Percentiles rank a stretch among this genome's conserved stretches.
These are phyloP conservation scores for Brachionus calyciflorus DNA, from an alignment of 1,140 invertebrate species.

Conservation along the genomic window DNA sequence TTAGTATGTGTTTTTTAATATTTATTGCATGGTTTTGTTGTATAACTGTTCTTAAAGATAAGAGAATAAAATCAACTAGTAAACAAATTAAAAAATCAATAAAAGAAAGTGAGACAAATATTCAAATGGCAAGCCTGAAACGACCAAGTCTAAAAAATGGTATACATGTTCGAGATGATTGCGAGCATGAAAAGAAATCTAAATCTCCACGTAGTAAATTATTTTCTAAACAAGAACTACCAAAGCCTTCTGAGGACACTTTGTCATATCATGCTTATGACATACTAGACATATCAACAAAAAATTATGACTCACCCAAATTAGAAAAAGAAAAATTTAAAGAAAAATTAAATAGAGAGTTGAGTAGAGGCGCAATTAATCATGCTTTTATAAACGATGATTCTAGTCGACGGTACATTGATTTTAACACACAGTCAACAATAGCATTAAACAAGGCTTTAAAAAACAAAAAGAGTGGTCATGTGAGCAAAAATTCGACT, in stretches of 20 bases:
- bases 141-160: background rate
- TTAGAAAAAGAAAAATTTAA: slow-evolving; percentile 23
- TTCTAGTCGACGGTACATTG: background rate
- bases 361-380: background rate
- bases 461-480: slow-evolving; percentile 5
- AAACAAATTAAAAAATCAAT: background rate
- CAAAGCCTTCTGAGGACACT: slow-evolving; percentile 8
- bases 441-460: background rate
- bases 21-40: slow-evolving; percentile 42
- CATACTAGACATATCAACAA: background rate
- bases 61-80: background rate
- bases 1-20: slow-evolving; percentile 5
- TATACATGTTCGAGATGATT: slow-evolving; percentile 3
- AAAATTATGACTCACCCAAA: background rate
- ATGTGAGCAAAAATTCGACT: background rate
- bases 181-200: background rate
- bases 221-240: background rate
- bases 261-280: slow-evolving; percentile 32
- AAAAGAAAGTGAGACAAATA: background rate
- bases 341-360: background rate
- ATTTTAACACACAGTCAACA: background rate
- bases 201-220: background rate
- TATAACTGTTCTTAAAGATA: slow-evolving; percentile 3
- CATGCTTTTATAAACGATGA: background rate
- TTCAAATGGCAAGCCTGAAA: background rate